These are phyloP conservation scores for Phenganax marumi DNA, from an alignment of 92 coral and sea anemone genomes.

Conservation along the genomic window DNA sequence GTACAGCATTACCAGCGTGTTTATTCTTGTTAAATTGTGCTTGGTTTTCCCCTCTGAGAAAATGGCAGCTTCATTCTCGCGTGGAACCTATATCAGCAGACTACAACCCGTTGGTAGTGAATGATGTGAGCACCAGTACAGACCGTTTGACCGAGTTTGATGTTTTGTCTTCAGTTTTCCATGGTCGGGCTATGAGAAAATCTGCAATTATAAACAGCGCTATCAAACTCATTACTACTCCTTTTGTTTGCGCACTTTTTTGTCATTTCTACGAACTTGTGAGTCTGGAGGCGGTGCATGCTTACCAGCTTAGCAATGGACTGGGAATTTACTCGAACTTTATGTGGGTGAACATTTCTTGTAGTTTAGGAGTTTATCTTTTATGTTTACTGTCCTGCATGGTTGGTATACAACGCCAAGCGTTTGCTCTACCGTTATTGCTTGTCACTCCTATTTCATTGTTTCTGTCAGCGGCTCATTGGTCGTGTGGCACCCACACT, in stretches of 20 bases:
- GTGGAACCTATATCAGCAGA: background rate
- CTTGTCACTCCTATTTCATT: slow-evolving; percentile 48
- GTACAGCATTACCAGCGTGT: slow-evolving; percentile 15
- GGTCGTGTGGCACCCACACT: slow-evolving; percentile 26
- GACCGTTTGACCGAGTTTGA: slow-evolving; percentile 36
- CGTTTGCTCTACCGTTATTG: slow-evolving; percentile 55
- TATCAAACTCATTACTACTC: slow-evolving; percentile 45
- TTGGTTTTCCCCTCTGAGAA: slow-evolving; percentile 28
- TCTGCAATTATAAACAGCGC: slow-evolving; percentile 44
- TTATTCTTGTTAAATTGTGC: slow-evolving; percentile 3
- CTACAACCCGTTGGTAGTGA: background rate
- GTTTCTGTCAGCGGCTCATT: slow-evolving; percentile 39
- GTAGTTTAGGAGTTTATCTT: slow-evolving; percentile 52
- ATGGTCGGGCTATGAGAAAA: slow-evolving; percentile 25
- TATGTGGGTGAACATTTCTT: slow-evolving; percentile 50
- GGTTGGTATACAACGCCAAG: slow-evolving; percentile 53
- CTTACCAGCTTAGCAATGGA: slow-evolving; percentile 20
- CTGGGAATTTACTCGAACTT: slow-evolving; percentile 33
- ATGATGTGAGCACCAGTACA: slow-evolving; percentile 1
- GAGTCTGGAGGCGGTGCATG: slow-evolving; percentile 13
- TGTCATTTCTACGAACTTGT: slow-evolving; percentile 28
- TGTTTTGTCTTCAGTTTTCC: background rate
- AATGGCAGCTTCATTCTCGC: slow-evolving; percentile 21
- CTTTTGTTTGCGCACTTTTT: slow-evolving; percentile 51
- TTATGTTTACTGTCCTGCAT: slow-evolving; percentile 53